Conservation (phyloP, 2,113 vertebrate genomes). For the Chaetodon trifascialis region DNA sequence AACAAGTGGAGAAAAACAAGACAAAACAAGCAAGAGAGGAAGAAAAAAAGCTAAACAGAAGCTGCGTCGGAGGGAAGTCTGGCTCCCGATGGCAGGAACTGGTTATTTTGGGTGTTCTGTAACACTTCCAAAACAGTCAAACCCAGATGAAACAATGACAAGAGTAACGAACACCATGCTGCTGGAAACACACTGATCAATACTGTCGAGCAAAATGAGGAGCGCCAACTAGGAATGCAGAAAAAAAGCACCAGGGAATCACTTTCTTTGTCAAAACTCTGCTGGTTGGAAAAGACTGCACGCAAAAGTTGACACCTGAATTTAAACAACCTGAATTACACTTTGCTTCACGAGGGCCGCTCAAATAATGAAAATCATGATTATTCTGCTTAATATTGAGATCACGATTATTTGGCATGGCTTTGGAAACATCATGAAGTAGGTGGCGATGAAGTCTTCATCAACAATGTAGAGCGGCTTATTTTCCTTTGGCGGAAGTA, state of each 20-base stretch:
- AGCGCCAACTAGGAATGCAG: neutral
- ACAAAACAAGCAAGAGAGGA: neutral
- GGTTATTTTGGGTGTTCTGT: slow-evolving; percentile 34
- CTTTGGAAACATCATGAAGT: no score
- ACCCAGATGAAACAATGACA: slow-evolving; percentile 14
- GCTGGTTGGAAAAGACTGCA: neutral
- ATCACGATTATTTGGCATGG: no score
- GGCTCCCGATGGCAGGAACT: neutral
- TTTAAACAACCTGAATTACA: neutral
- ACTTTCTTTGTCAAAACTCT: neutral
- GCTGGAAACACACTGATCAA: slow-evolving; percentile 33
- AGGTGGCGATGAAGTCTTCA: no score
- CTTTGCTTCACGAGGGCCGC: neutral
- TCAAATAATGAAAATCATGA: no score
- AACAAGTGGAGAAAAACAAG: slow-evolving; percentile 12
- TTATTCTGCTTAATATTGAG: no score
- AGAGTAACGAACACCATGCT: slow-evolving; percentile 6
- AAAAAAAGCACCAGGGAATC: neutral
- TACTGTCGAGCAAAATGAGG: slow-evolving; percentile 8
- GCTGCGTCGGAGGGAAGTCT: neutral
- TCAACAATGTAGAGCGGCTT: no score
- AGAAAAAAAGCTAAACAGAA: neutral
- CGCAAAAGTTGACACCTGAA: neutral
- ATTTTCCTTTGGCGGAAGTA: no score
- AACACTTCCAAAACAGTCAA: slow-evolving; percentile 4